A percentile compares a stretch with the other conserved stretches of the same genome.
These are phyloP conservation scores for Drosophila trapezifrons DNA, from an alignment of 1,140 invertebrate species.

Conservation along the genomic window DNA sequence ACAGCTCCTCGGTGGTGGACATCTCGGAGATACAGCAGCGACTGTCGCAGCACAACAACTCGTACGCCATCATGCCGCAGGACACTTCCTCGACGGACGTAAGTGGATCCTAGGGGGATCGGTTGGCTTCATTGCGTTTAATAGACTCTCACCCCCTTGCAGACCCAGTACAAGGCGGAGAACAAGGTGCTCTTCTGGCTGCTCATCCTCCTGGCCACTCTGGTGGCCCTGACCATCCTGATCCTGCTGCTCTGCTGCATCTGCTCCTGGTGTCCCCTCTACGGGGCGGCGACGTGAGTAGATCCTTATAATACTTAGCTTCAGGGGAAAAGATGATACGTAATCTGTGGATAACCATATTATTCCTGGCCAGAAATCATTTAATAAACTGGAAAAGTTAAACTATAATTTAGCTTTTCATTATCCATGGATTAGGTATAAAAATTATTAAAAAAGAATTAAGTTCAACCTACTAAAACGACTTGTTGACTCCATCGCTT, in stretches of 20 bases:
- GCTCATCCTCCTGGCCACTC: slow-evolving; percentile 89
- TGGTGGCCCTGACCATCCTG: slow-evolving; percentile 89
- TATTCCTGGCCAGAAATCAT: neutral
- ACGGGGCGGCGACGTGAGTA: slow-evolving; percentile 89
- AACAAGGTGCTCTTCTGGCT: slow-evolving; percentile 90
- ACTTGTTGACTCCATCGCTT: slow-evolving; percentile 55
- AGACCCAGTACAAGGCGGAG: slow-evolving; percentile 89
- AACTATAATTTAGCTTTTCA: neutral
- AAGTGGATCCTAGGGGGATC: slow-evolving; percentile 37
- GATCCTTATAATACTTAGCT: neutral
- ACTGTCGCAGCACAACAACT: slow-evolving; percentile 85
- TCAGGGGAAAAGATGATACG: neutral
- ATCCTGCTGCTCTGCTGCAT: slow-evolving; percentile 91
- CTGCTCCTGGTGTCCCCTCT: slow-evolving; percentile 92
- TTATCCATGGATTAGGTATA: neutral
- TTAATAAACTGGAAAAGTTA: neutral
- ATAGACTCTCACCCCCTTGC: slow-evolving; percentile 83
- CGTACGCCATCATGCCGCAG: slow-evolving; percentile 80
- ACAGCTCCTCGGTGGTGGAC: slow-evolving; percentile 88
- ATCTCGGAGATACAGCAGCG: slow-evolving; percentile 88
- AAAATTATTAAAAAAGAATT: neutral
- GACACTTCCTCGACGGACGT: slow-evolving; percentile 70
- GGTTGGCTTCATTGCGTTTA: slow-evolving; percentile 39
- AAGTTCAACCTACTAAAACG: slow-evolving; percentile 1
- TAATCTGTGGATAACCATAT: slow-evolving; percentile 3